A percentile compares a stretch with the other conserved stretches of the same genome.
Conservation (phyloP, 2,888 invertebrate species). For the Lithophane socia region DNA sequence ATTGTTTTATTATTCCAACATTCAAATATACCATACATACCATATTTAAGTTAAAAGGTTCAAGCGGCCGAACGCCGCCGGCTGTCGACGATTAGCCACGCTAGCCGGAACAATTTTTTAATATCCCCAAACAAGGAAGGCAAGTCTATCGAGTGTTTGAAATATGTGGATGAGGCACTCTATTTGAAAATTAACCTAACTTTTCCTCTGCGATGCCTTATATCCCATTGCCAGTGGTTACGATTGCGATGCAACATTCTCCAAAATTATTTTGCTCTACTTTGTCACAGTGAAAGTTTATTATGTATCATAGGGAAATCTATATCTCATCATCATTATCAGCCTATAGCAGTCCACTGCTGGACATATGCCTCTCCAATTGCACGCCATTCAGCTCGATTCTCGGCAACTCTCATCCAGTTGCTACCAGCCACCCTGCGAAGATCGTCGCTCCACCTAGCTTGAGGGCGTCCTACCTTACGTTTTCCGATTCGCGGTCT, state of each 20-base stretch:
- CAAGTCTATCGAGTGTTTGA: conserved; percentile 75
- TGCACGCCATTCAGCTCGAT: too few relatives aligned
- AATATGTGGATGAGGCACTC: conserved; percentile 73
- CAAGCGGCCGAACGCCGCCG: conserved; percentile 81
- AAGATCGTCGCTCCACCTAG: too few relatives aligned
- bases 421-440: too few relatives aligned
- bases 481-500: too few relatives aligned
- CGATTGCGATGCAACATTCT: background rate
- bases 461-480: too few relatives aligned
- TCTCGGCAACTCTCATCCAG: too few relatives aligned
- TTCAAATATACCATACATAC: conserved; percentile 60
- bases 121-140: conserved; percentile 89
- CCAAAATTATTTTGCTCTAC: background rate
- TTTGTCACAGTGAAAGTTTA: background rate
- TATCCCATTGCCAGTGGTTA: background rate
- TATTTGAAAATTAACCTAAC: background rate
- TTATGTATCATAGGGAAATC: background rate
- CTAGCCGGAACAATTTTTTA: conserved; percentile 90
- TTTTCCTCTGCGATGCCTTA: background rate
- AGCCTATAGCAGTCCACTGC: too few relatives aligned
- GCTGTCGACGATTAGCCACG: conserved; percentile 89
- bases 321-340: too few relatives aligned
- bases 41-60: conserved; percentile 55
- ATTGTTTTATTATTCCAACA: conserved; percentile 65
- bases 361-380: too few relatives aligned